phyloP scores from a whole-genome alignment of 2,888 invertebrate species.

The Caenorhabditis panamensis region DNA sequence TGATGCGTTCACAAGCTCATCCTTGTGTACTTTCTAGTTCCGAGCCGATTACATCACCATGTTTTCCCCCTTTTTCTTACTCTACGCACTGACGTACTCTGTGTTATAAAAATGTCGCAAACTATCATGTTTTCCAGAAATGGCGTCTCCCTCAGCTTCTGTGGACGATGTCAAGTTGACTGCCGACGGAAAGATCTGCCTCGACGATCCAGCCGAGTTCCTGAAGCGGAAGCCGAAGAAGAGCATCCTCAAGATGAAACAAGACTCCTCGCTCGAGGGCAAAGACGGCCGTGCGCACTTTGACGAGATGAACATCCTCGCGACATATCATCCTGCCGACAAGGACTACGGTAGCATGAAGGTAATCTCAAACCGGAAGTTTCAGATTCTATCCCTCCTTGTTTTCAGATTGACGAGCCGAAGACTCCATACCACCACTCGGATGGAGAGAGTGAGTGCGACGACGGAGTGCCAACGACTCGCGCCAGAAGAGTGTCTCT shows the following conservation, averaged over 20 bases:
- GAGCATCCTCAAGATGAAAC: conserved; percentile 79
- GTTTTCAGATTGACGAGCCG: conserved; percentile 87
- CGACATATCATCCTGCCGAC: conserved; percentile 96
- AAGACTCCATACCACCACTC: conserved; percentile 91
- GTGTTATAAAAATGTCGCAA: neutral
- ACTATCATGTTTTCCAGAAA: conserved; percentile 4
- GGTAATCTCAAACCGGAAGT: conserved; percentile 75
- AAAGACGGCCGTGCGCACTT: conserved; percentile 79
- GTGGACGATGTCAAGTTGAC: conserved; percentile 59
- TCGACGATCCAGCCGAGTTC: conserved; percentile 78
- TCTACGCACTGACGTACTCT: neutral
- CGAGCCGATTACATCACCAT: neutral
- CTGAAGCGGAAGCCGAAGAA: conserved; percentile 80
- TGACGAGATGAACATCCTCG: conserved; percentile 98
- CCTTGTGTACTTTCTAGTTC: conserved; percentile 3
- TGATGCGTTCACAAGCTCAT: neutral
- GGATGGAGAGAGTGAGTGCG: conserved; percentile 82
- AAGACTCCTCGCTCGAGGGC: conserved; percentile 69
- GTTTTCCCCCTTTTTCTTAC: neutral
- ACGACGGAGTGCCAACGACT: conserved; percentile 73
- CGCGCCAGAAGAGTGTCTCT: conserved; percentile 74
- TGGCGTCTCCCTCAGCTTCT: conserved; percentile 51
- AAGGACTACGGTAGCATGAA: conserved; percentile 99
- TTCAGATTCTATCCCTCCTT: neutral
- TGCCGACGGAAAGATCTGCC: conserved; percentile 65